These are phyloP conservation scores for Glossophaga mutica DNA, from an alignment of 2,797 vertebrate species.

Conservation along the genomic window DNA sequence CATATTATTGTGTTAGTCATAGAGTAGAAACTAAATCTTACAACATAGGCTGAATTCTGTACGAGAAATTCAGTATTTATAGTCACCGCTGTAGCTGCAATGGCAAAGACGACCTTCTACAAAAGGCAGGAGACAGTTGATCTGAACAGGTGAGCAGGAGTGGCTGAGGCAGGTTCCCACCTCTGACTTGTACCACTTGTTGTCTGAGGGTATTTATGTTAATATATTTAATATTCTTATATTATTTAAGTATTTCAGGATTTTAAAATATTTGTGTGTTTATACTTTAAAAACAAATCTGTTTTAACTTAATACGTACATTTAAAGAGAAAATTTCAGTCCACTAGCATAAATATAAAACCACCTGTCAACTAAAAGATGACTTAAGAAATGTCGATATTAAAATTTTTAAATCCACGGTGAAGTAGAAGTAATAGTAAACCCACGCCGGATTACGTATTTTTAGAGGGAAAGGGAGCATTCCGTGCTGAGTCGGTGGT, in stretches of 20 bases:
- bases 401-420: not conserved
- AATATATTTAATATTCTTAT: not conserved
- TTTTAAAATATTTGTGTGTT: not conserved
- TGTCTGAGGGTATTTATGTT: not conserved
- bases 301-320: not conserved
- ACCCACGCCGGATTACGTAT: not conserved
- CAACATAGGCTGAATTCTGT: not conserved
- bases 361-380: not conserved
- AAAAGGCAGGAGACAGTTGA: not conserved
- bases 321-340: constrained; percentile 1
- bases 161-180: not conserved
- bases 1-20: not conserved
- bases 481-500: not conserved
- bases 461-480: not conserved
- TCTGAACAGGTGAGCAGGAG: not conserved
- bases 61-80: not conserved
- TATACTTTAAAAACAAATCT: not conserved
- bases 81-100: not conserved
- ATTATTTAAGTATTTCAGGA: not conserved
- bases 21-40: not conserved
- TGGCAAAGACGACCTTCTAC: not conserved
- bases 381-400: not conserved
- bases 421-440: not conserved
- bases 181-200: not conserved
- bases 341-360: not conserved